These are phyloP conservation scores for Globia sparganii DNA, from an alignment of 2,888 invertebrate genomes.

Conservation along the genomic window DNA sequence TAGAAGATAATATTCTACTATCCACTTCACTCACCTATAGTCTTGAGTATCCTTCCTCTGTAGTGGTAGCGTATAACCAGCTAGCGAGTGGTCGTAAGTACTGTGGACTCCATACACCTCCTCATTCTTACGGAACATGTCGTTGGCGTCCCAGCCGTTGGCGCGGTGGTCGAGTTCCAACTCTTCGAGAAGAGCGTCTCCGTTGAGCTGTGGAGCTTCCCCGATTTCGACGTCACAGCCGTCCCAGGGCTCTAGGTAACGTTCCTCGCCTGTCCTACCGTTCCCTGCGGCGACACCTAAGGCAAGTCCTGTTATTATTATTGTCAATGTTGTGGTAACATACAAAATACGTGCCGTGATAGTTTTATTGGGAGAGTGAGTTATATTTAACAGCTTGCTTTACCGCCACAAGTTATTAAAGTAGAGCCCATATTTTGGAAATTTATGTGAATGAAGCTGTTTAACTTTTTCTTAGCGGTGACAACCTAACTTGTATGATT, in stretches of 20 bases:
- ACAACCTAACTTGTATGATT: background rate
- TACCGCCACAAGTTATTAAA: background rate
- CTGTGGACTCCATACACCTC: conserved; percentile 97
- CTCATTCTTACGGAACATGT: conserved; percentile 99
- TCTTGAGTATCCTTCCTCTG: conserved; percentile 96
- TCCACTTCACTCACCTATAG: conserved; percentile 89
- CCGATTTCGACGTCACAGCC: conserved; percentile 89
- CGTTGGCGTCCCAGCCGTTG: conserved; percentile 99
- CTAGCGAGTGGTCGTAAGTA: conserved; percentile 97
- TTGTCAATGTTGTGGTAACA: conserved; percentile 31
- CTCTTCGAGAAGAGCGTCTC: conserved; percentile 92
- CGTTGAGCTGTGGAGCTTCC: conserved; percentile 89
- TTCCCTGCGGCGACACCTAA: conserved; percentile 76
- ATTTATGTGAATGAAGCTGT: background rate
- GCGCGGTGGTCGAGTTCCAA: conserved; percentile 93
- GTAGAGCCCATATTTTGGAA: background rate
- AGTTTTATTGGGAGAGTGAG: background rate
- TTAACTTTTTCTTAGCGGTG: background rate
- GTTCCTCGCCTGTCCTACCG: conserved; percentile 90
- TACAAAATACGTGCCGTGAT: background rate
- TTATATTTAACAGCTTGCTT: background rate
- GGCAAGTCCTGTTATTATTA: conserved; percentile 36
- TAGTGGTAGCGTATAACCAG: conserved; percentile 97
- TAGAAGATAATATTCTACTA: background rate
- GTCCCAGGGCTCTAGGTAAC: conserved; percentile 98